Base-by-base conservation (phyloP, 2,888 invertebrate genomes). In the Beris morrisii region DNA sequence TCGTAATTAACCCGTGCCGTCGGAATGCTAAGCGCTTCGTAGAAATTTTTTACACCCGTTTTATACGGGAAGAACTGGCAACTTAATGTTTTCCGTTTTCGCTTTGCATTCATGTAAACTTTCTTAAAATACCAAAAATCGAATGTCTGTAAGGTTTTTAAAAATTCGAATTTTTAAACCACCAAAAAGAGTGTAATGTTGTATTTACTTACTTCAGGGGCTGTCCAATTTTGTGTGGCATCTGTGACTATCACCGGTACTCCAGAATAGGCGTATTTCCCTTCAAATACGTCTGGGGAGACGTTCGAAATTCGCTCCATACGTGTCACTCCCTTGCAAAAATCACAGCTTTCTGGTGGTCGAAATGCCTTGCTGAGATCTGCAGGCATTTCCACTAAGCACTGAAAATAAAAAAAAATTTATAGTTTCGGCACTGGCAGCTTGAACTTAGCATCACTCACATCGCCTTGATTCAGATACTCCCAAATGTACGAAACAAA, bases 51-150 rank as follows among this genome's bases (percentile, higher is more conserved):
- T 74, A 97, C 91, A 44, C 92, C 91, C 0, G 95, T 95, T 80
- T 92, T 88, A 79, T 97, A 97, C 0, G 96, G 93, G 77, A 97
- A 93, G 81, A 95, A 97, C 79, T 96, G 96, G 73, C 97, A 97
- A 71, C 89, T 88, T 64, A 84, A 81, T 64, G 83, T 82, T 71
- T 82, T 83, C 5, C 79, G 79, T 4, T 85, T 85, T 73, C 83
- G 80, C 71, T 83, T 83, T 0, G 81, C 81, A 59, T 83, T 84
- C 38, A 83, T 82, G 79, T 96, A 95, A 64, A 93, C 83, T 5
- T 86, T 82, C 71, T 89, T 89, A 79, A 97, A 93, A 80, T 92
- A 95, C 69, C 87, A 82, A 75, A 92, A 97, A 71, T 89, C 86
- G 80, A 97, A 96, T 61, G 83, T 82, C 87, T 86, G 13, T 0